A percentile compares a stretch with the other conserved stretches of the same genome.
These are phyloP conservation scores for Xenopus petersii DNA, from an alignment of 2,797 vertebrate genomes.

Conservation along the genomic window DNA sequence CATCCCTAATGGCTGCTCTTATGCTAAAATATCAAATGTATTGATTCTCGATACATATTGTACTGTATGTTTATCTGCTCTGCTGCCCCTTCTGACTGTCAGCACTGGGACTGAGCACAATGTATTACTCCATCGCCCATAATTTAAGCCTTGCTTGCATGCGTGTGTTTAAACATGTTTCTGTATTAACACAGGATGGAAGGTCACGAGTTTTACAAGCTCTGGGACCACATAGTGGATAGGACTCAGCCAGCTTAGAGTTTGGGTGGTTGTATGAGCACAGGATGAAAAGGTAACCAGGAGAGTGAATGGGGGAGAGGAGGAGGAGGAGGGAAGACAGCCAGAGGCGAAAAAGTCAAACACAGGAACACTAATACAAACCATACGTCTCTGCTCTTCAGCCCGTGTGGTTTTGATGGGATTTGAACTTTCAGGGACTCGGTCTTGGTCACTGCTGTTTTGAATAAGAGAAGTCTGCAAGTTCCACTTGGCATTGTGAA, in stretches of 20 bases:
- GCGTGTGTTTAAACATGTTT: conserved; percentile 31
- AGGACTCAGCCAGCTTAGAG: conserved; percentile 45
- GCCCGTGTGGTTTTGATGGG: conserved; percentile 65
- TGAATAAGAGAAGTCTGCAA: conserved; percentile 51
- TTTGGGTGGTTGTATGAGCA: conserved; percentile 61
- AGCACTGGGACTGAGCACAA: neutral
- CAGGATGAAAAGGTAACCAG: conserved; percentile 52
- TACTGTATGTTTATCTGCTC: too few species aligned
- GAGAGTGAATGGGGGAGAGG: conserved; percentile 35
- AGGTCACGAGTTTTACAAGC: conserved; percentile 59
- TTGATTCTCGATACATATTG: too few species aligned
- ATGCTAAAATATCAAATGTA: too few species aligned
- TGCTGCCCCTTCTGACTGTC: too few species aligned
- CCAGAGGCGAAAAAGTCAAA: conserved; percentile 69
- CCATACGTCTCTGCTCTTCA: conserved; percentile 70
- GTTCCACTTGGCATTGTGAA: conserved; percentile 11
- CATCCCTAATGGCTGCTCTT: too few species aligned
- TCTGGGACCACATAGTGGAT: conserved; percentile 22
- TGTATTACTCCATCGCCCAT: neutral
- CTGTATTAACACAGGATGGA: conserved; percentile 52
- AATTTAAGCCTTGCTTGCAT: conserved; percentile 10
- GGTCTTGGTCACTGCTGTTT: conserved; percentile 54
- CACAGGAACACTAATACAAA: conserved; percentile 74
- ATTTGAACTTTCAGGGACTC: conserved; percentile 58
- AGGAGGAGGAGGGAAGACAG: conserved; percentile 59